A percentile compares a stretch with the other conserved stretches of the same genome.
phyloP scores from a whole-genome alignment of 2,113 vertebrate genomes.

The Thalassoma bifasciatum region DNA sequence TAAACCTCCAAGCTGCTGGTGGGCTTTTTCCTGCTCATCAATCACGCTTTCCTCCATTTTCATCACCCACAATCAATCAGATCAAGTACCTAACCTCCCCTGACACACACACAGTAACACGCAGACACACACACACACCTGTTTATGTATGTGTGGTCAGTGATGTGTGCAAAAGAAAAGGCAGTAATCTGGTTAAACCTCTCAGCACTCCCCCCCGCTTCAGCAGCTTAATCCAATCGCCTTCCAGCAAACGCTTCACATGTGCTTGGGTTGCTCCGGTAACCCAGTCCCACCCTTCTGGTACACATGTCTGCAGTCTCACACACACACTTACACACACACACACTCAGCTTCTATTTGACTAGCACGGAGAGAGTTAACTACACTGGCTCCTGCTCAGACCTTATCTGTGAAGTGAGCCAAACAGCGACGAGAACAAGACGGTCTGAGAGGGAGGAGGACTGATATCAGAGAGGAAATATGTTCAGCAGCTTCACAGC shows the following conservation, averaged over 20 bases:
- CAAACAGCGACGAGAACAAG: slow-evolving; percentile 12
- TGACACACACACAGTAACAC: slow-evolving; percentile 6
- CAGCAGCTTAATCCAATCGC: slow-evolving; percentile 69
- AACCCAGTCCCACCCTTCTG: slow-evolving; percentile 54
- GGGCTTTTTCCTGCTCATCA: slow-evolving; percentile 42
- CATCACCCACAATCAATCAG: slow-evolving; percentile 53
- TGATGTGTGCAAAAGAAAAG: slow-evolving; percentile 11
- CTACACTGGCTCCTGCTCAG: slow-evolving; percentile 8
- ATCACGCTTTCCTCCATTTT: slow-evolving; percentile 48
- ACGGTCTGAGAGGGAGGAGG: slow-evolving; percentile 5
- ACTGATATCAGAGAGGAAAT: slow-evolving; percentile 18
- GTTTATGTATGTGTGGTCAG: neutral
- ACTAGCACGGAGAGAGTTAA: slow-evolving; percentile 18
- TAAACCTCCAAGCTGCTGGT: slow-evolving; percentile 2
- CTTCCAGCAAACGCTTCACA: slow-evolving; percentile 60
- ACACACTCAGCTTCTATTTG: neutral
- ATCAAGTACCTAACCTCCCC: slow-evolving; percentile 31
- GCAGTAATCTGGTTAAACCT: slow-evolving; percentile 68
- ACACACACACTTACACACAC: slow-evolving; percentile 2
- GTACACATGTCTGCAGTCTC: slow-evolving; percentile 24
- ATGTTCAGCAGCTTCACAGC: too few species aligned
- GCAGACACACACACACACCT: slow-evolving; percentile 3
- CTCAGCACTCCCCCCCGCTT: slow-evolving; percentile 43
- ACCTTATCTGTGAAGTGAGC: slow-evolving; percentile 34
- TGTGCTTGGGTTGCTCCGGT: slow-evolving; percentile 66